Evolutionary conservation across 2,888 invertebrate genomes (phyloP).

Genomic region (Drosophila borealis): DNA sequence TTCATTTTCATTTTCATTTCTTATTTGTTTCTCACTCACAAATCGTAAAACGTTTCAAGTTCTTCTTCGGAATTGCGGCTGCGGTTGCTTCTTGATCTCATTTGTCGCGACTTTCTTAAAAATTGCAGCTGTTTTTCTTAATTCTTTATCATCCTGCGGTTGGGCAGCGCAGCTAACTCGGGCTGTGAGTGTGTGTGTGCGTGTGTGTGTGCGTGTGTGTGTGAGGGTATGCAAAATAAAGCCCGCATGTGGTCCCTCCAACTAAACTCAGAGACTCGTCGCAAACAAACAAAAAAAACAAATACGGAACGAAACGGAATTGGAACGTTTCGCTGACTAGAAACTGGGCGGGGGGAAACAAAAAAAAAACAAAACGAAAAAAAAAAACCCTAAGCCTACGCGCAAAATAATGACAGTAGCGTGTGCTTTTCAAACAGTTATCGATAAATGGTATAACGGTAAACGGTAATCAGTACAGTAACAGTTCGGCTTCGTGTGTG

Average conservation of each 20-base stretch:
- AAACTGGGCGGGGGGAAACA: slow-evolving; percentile 23
- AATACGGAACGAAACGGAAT: slow-evolving; percentile 36
- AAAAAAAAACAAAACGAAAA: slow-evolving; percentile 27
- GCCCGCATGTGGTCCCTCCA: slow-evolving; percentile 55
- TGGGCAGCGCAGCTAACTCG: slow-evolving; percentile 52
- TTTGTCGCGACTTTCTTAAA: slow-evolving; percentile 3
- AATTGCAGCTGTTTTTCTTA: slow-evolving; percentile 14
- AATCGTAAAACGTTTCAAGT: slow-evolving; percentile 32
- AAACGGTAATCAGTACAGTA: slow-evolving; percentile 74
- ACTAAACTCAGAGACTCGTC: slow-evolving; percentile 34
- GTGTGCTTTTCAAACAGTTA: slow-evolving; percentile 32
- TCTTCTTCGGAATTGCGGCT: slow-evolving; percentile 25
- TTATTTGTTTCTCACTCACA: slow-evolving; percentile 44
- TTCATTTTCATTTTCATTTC: background rate
- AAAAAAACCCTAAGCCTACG: slow-evolving; percentile 44
- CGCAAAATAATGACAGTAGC: slow-evolving; percentile 41
- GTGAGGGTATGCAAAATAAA: slow-evolving; percentile 26
- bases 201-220: slow-evolving; percentile 13
- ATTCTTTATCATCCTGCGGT: slow-evolving; percentile 41
- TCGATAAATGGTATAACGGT: slow-evolving; percentile 52
- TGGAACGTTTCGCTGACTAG: slow-evolving; percentile 53
- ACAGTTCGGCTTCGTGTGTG: slow-evolving; percentile 39
- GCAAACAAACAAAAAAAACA: slow-evolving; percentile 17
- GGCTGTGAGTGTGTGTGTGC: slow-evolving; percentile 25
- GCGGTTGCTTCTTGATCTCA: slow-evolving; percentile 4